Conservation (phyloP, 2,113 vertebrate genomes). For the Cairina moschata region DNA sequence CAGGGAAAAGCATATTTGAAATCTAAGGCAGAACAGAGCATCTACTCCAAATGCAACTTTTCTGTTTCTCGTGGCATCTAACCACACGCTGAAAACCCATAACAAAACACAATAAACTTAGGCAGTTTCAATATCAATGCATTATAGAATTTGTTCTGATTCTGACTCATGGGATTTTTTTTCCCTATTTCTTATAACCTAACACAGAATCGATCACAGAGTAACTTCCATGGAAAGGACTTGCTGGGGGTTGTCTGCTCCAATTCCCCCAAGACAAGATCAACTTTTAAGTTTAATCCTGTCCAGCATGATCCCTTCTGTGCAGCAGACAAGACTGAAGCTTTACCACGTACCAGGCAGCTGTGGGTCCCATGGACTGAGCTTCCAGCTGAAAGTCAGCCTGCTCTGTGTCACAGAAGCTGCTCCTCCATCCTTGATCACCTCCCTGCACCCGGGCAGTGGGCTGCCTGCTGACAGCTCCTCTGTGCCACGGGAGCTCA, state of each 20-base stretch:
- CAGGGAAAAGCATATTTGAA: neutral
- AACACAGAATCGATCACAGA: neutral
- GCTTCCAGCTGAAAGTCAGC: neutral
- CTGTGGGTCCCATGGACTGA: neutral
- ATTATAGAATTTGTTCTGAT: neutral
- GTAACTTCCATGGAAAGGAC: neutral
- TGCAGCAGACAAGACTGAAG: neutral
- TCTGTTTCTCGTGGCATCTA: neutral
- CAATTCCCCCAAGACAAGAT: neutral
- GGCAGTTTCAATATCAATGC: neutral
- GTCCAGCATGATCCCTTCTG: accelerated
- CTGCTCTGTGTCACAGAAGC: neutral
- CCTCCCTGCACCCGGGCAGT: neutral
- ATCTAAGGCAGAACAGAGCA: neutral
- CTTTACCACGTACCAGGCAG: accelerated
- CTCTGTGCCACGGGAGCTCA: neutral
- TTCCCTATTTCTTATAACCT: neutral
- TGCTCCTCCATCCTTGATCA: neutral
- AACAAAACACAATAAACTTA: neutral
- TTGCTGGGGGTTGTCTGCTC: neutral
- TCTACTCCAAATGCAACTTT: neutral
- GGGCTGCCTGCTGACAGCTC: neutral
- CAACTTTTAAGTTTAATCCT: neutral
- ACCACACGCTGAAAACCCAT: accelerated
- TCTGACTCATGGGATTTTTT: neutral